phyloP scores from a whole-genome alignment of 2,888 invertebrate genomes.

The Patella depressa region DNA sequence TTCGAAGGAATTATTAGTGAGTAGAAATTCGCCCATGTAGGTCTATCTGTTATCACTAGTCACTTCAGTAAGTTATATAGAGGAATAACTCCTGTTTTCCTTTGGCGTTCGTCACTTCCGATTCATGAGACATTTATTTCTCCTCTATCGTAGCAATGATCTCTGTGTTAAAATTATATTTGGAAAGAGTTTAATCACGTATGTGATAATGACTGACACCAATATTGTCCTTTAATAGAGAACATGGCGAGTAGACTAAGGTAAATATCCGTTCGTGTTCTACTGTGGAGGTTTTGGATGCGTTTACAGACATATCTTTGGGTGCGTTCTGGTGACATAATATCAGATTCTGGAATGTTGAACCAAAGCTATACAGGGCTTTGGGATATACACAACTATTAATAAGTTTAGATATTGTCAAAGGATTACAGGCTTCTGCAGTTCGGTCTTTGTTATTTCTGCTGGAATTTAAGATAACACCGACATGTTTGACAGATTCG shows the following conservation, averaged over 20 bases:
- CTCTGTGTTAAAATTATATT: no score
- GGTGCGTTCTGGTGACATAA: not conserved
- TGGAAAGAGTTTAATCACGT: no score
- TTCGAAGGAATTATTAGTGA: no score
- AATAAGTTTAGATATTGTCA: not conserved
- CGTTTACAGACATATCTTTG: not conserved
- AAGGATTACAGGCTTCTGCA: not conserved
- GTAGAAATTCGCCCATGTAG: no score
- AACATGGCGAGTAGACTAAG: not conserved
- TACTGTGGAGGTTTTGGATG: not conserved
- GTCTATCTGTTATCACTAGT: no score
- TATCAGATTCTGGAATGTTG: not conserved
- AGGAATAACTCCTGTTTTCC: no score
- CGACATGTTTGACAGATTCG: not conserved
- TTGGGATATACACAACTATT: conserved; percentile 3
- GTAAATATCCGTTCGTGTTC: conserved; percentile 1
- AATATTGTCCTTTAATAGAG: no score
- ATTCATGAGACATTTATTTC: no score
- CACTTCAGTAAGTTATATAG: no score
- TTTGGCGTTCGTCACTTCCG: no score
- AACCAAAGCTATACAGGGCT: conserved; percentile 6
- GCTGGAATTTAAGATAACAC: not conserved
- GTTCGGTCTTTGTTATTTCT: conserved; percentile 2
- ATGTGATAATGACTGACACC: no score
- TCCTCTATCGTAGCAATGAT: no score